Conservation (phyloP, 2,888 invertebrate species). For the Helleia helle region DNA sequence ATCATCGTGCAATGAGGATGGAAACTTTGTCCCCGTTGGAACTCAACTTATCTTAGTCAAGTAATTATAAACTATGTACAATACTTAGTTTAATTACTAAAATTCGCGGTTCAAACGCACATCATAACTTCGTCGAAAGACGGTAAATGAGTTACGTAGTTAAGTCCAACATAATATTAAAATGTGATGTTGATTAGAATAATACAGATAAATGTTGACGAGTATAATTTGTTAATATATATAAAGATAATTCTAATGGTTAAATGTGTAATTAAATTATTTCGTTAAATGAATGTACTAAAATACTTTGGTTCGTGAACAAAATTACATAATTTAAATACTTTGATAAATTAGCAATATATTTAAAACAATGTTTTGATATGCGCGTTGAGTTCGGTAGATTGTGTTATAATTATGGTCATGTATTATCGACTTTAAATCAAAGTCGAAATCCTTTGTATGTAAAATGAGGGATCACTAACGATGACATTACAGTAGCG, state of each 20-base stretch:
- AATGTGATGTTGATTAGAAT: conserved; percentile 69
- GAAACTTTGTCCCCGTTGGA: conserved; percentile 20
- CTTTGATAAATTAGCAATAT: conserved; percentile 20
- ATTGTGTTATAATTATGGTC: conserved; percentile 3
- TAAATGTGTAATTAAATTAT: conserved; percentile 24
- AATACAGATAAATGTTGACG: conserved; percentile 57
- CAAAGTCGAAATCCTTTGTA: conserved; percentile 33
- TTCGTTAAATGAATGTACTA: conserved; percentile 20
- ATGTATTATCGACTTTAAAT: conserved; percentile 9
- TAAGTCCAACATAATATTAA: conserved; percentile 57
- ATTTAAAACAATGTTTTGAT: conserved; percentile 7
- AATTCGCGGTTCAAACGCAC: conserved; percentile 63
- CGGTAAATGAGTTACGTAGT: conserved; percentile 49
- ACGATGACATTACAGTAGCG: conserved; percentile 36
- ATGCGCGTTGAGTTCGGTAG: conserved; percentile 6
- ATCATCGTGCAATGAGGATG: conserved; percentile 89
- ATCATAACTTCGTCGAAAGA: conserved; percentile 57
- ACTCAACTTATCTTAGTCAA: conserved; percentile 54
- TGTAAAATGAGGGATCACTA: conserved; percentile 59
- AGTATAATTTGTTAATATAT: conserved; percentile 56
- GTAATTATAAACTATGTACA: conserved; percentile 33
- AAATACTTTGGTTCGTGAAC: conserved; percentile 23
- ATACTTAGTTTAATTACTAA: conserved; percentile 32
- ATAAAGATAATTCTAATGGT: conserved; percentile 45
- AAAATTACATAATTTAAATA: conserved; percentile 13